Base-by-base conservation (phyloP, 2,113 vertebrate species). In the Malaclemys terrapin region DNA sequence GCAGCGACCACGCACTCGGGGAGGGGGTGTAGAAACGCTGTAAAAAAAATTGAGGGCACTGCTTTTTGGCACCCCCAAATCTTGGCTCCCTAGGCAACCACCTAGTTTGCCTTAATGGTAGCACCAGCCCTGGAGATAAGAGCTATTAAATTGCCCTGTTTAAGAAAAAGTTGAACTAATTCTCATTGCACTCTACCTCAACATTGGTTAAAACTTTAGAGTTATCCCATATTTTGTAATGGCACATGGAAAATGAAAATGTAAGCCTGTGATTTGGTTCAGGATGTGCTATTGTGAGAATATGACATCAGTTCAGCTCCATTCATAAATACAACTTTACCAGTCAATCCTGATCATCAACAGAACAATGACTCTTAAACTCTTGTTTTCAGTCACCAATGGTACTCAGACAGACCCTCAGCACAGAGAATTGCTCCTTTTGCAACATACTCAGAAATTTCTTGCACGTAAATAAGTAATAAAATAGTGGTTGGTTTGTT, bases 391-490 rank as follows among this genome's bases (percentile, higher is more conserved):
- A 10, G 9, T 65, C 85, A 52, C 56, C 59, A 82, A 14, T 6
- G 42, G 19, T 45, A 3, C 49, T 89, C 49, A 50, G 62, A 56
- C 25, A 8, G 20, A 54, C 53, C 53, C 56, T 82, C 6, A 94
- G 56, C 56, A 31, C 10, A 31, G 31, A 82, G 59, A 35, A 49
- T 31, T 29, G 5, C 52, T 49, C 75, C 1, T 62, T 10, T 24
- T 78, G 25, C 31, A 69, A 56, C 69, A 72, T 11, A 57, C 27
- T 72, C 50, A 79, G 69, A 27, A 79, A 84, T 0, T 22, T 69
- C 29, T 65, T 42, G 10, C 1, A 0, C 35, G 4, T 35, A 84
- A 54, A 62, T 0, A 54, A 54, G 53, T 1, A 29, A 1, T 85
- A 76, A 85, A 78, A 65, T 53, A 65, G 42, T 11, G 11, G 7